phyloP scores from a whole-genome alignment of 2,888 invertebrate genomes.

The Mechanitis mazaeus region DNA sequence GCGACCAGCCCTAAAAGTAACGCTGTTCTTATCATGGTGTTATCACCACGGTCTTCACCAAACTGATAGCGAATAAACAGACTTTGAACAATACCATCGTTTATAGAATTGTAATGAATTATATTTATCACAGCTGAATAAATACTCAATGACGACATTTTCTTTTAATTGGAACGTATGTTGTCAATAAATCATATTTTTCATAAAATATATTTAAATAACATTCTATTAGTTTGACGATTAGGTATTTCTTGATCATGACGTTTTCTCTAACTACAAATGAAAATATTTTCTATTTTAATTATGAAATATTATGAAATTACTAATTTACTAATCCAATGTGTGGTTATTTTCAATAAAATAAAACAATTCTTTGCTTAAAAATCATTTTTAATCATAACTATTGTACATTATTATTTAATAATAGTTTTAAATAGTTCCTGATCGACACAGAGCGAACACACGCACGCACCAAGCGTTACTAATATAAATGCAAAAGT shows the following conservation, averaged over 20 bases:
- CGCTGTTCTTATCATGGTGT: conserved; percentile 14
- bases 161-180: neutral
- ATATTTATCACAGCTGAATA: conserved; percentile 27
- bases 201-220: neutral
- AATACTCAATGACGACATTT: conserved; percentile 7
- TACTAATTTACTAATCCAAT: neutral
- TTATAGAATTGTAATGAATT: conserved; percentile 23
- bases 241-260: neutral
- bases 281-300: no score
- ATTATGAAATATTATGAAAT: no score
- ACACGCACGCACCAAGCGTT: conserved; percentile 48
- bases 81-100: conserved; percentile 13
- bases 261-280: no score
- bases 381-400: conserved; percentile 73
- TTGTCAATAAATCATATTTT: conserved; percentile 1
- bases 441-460: conserved; percentile 53
- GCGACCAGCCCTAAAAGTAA: conserved; percentile 18
- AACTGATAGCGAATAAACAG: conserved; percentile 12
- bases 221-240: neutral
- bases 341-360: conserved; percentile 17
- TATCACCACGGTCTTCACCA: neutral
- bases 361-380: conserved; percentile 51
- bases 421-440: conserved; percentile 62
- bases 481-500: conserved; percentile 49
- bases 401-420: conserved; percentile 73